Conservation (phyloP, 2,797 vertebrate species). For the Brachyalestes nurse region DNA sequence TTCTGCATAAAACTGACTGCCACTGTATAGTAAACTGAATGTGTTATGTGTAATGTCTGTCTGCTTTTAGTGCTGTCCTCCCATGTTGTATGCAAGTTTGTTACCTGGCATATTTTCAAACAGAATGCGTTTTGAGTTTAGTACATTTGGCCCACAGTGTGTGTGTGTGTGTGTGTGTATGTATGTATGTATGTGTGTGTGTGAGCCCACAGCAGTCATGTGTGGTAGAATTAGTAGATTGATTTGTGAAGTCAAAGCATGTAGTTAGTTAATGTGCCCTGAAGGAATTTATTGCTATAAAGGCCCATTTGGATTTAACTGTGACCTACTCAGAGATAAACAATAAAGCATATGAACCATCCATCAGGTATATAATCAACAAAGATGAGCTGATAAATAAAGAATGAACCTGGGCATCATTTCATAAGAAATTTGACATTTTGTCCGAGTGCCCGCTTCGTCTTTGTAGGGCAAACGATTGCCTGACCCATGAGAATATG, state of each 20-base stretch:
- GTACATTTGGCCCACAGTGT: too few species aligned
- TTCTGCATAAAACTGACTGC: too few species aligned
- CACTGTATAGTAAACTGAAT: too few species aligned
- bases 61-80: too few species aligned
- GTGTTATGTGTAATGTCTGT: too few species aligned
- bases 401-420: neutral
- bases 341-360: neutral
- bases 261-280: conserved; percentile 1
- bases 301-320: conserved; percentile 7
- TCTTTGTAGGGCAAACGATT: neutral
- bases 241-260: neutral
- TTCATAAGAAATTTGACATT: neutral
- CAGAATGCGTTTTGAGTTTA: neutral
- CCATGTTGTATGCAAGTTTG: neutral
- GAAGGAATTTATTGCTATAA: neutral
- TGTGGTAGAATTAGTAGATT: neutral
- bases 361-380: neutral
- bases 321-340: neutral
- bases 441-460: neutral
- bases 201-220: neutral
- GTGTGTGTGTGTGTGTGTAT: too few species aligned
- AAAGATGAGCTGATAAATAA: neutral
- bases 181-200: too few species aligned
- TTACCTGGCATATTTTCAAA: neutral
- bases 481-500: neutral